Conservation (phyloP, 2,113 vertebrate genomes). For the Alexandromys fortis region DNA sequence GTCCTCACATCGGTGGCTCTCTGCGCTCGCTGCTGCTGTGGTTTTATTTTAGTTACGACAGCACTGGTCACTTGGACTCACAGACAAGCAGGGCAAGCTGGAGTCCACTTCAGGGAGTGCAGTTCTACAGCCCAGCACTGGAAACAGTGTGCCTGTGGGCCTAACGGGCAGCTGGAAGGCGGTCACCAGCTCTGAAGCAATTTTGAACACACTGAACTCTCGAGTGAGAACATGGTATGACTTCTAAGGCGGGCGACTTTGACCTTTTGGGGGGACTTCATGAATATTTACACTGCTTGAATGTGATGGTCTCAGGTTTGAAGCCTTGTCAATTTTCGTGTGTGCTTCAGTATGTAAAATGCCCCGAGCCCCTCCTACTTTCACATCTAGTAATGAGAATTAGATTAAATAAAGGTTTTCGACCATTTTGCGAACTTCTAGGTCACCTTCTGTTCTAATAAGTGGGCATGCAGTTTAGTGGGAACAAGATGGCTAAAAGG, state of each 20-base stretch:
- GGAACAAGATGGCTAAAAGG: background rate
- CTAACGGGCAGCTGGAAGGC: background rate
- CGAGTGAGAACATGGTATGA: background rate
- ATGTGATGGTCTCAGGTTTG: background rate
- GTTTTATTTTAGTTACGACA: background rate
- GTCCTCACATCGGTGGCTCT: background rate
- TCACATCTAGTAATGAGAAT: background rate
- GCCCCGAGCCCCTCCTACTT: background rate
- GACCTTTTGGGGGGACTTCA: background rate
- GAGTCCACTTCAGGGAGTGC: background rate
- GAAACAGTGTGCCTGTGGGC: fast-evolving
- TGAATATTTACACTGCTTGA: background rate
- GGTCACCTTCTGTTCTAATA: constrained; percentile 13
- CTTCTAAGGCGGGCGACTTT: constrained; percentile 4
- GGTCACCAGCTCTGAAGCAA: background rate
- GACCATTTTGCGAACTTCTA: constrained; percentile 14
- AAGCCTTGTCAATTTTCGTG: background rate
- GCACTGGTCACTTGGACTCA: background rate
- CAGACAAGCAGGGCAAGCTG: background rate
- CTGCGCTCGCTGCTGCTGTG: background rate
- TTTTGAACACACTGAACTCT: background rate
- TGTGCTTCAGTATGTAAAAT: background rate
- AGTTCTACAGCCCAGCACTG: background rate
- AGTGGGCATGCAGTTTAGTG: background rate
- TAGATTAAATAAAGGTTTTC: background rate